Base-by-base conservation (phyloP, 2,888 invertebrate species). In the Oscheius sp. region DNA sequence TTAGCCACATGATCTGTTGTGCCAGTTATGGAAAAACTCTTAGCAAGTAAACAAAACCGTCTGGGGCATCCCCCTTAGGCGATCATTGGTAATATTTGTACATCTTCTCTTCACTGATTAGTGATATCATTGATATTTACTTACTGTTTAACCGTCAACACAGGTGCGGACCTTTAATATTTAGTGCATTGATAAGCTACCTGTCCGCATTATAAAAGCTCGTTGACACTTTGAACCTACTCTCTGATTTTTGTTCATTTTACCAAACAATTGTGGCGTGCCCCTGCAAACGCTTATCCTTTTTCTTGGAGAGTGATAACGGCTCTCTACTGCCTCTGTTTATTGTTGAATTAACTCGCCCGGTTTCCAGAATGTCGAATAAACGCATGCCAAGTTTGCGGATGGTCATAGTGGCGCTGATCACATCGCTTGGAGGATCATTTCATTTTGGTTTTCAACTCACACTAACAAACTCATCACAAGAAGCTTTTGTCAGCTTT, bases 391-490 rank as follows among this genome's bases (percentile, higher is more conserved):
- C 79, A 1, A 73, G 76, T 75, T 70, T 77, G 71, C 78, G 77
- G 13, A 79, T 82, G 79, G 70, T 82, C 47, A 48, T 53, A 32
- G 78, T 79, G 2, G 82, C 82, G 2, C 66, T 80, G n/a, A 65
- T 79, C 50, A 76, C 76, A 4, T 82, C 82, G 3, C 76, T 84
- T 7, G 85, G 82, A 3, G 85, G 86, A 4, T 78, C 82, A 2
- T 85, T 86, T 73, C 85, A 86, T 62, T 84, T 85, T 55, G 86
- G 86, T 37, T 85, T 76, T 71, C 85, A 86, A 60, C 55, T 86
- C 11, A 83, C 83, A 9, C 53, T 85, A 11, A 86, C 86, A 21
- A 84, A 86, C 75, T 85, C 86, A 0, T 78, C 85, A 0, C 83
- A 86, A 65, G 78, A 73, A 51, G 81, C 85, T 1, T 86, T 86